phyloP scores from a whole-genome alignment of 1,140 invertebrate genomes.

The Drosophila bocqueti region DNA sequence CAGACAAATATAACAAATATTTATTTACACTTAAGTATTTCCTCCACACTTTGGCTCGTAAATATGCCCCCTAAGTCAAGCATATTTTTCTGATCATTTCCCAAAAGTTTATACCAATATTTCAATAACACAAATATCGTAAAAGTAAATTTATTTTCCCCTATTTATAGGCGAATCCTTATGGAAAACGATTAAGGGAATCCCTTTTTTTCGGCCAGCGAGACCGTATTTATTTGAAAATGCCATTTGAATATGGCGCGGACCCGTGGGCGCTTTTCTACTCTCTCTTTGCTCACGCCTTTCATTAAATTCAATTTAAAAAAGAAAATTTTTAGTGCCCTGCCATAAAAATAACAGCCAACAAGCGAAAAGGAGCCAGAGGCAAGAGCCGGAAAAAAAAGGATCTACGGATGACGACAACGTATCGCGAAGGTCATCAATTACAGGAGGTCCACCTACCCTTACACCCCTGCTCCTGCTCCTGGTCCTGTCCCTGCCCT shows the following conservation, averaged over 20 bases:
- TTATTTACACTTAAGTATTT: too few relatives aligned
- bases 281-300: constrained; percentile 58
- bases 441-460: constrained; percentile 69
- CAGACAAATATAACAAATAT: not conserved
- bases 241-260: constrained; percentile 78
- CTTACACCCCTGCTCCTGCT: constrained; percentile 37
- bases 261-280: constrained; percentile 39
- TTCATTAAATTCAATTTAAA: constrained; percentile 82
- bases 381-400: constrained; percentile 46
- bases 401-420: constrained; percentile 62
- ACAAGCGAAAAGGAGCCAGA: constrained; percentile 29
- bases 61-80: not conserved
- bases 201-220: constrained; percentile 31
- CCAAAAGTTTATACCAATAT: constrained; percentile 28
- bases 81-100: constrained; percentile 34
- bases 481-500: not conserved
- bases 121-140: constrained; percentile 29
- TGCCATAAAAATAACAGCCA: constrained; percentile 72
- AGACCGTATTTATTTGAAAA: constrained; percentile 59
- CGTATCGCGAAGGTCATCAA: constrained; percentile 81
- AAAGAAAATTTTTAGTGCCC: constrained; percentile 76
- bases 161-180: constrained; percentile 12
- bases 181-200: constrained; percentile 46
- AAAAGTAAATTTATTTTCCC: constrained; percentile 33
- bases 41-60: not conserved